Conservation (phyloP, 1,140 invertebrate species). For the Ceratosolen solmsi region DNA sequence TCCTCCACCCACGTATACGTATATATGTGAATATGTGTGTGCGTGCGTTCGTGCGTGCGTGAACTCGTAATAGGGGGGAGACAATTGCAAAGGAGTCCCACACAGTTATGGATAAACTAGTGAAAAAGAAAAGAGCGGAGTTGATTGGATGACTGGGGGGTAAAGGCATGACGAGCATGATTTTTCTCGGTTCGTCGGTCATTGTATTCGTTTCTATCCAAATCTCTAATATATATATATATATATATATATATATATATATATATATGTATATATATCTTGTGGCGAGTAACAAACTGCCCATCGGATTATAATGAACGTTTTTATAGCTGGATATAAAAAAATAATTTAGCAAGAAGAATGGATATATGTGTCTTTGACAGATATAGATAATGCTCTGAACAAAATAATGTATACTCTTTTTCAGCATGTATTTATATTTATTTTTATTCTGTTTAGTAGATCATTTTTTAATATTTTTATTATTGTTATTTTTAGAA, state of each 20-base stretch:
- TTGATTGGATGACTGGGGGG: slow-evolving; percentile 15
- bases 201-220: slow-evolving; percentile 55
- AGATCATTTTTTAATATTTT: too few species aligned
- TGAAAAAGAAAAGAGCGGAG: slow-evolving; percentile 9
- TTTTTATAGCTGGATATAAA: slow-evolving; percentile 35
- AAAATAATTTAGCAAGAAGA: slow-evolving; percentile 37
- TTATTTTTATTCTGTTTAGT: too few species aligned
- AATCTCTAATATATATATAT: background rate
- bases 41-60: too few species aligned
- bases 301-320: background rate
- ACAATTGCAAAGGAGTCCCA: background rate
- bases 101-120: background rate
- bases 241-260: background rate
- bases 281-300: slow-evolving; percentile 50
- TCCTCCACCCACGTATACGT: slow-evolving; percentile 55
- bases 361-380: background rate
- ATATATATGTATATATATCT: slow-evolving; percentile 13
- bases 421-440: too few species aligned
- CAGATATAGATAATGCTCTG: background rate
- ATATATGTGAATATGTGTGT: too few species aligned
- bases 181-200: slow-evolving; percentile 58
- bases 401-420: too few species aligned
- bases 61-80: slow-evolving; percentile 51
- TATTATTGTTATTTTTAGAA: too few species aligned
- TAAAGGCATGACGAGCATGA: slow-evolving; percentile 56